Percentiles rank a stretch among this genome's conserved stretches.
These are phyloP conservation scores for Neomicropteryx cornuta DNA, from an alignment of 1,140 invertebrate genomes.

Conservation along the genomic window DNA sequence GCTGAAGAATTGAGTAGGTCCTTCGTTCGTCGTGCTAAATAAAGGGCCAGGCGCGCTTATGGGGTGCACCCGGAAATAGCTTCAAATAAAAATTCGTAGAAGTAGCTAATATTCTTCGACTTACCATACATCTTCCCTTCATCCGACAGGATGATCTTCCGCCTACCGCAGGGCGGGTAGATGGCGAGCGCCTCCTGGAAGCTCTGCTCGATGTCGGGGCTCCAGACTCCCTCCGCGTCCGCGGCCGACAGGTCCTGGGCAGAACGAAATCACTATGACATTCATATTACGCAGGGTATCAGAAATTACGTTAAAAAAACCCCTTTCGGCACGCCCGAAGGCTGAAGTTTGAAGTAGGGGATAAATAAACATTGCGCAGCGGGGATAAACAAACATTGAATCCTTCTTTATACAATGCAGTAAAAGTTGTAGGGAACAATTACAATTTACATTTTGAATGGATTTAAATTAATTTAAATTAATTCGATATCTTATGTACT, in stretches of 20 bases:
- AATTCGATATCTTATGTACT: too few relatives aligned
- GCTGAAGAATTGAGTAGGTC: too few relatives aligned
- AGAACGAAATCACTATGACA: conserved; percentile 5
- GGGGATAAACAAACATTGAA: conserved; percentile 11
- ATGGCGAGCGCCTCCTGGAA: conserved; percentile 99
- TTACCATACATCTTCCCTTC: conserved; percentile 99
- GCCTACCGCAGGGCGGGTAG: conserved; percentile 96
- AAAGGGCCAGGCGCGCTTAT: too few relatives aligned
- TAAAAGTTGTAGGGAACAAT: too few relatives aligned
- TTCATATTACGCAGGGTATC: conserved; percentile 8
- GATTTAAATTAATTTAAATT: too few relatives aligned
- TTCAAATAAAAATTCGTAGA: background rate
- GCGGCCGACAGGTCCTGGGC: conserved; percentile 74
- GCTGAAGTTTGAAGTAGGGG: conserved; percentile 10
- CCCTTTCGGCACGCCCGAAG: conserved; percentile 1
- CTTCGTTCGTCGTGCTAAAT: too few relatives aligned
- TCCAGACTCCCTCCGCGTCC: conserved; percentile 99
- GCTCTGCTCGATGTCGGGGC: conserved; percentile 98
- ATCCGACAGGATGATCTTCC: conserved; percentile 99
- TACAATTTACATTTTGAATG: too few relatives aligned
- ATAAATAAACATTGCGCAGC: conserved; percentile 5
- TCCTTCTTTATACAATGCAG: too few relatives aligned
- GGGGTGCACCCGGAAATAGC: background rate
- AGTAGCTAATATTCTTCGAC: conserved; percentile 30
- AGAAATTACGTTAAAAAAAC: conserved; percentile 13